Percentiles rank a stretch among this genome's conserved stretches.
Evolutionary conservation across 2,888 invertebrate genomes (phyloP).

Genomic region (Ischnura elegans): DNA sequence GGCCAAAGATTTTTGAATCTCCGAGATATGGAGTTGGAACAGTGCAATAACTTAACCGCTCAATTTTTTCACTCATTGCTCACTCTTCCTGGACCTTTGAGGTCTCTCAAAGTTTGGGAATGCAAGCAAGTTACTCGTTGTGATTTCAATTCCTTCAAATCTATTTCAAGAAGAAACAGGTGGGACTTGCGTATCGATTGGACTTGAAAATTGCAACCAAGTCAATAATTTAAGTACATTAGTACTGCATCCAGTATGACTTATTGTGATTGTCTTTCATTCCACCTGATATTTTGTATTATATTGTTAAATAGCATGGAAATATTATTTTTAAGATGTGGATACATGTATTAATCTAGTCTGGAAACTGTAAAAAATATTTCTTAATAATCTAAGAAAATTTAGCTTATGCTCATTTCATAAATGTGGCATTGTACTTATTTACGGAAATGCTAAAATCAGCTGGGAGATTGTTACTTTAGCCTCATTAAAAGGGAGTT

Average conservation of each 20-base stretch:
- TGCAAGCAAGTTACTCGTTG: constrained; percentile 39
- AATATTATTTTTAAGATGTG: neutral
- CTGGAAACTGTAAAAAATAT: neutral
- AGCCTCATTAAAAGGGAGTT: neutral
- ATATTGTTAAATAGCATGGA: neutral
- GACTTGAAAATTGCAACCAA: neutral
- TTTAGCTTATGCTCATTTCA: neutral
- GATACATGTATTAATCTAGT: neutral
- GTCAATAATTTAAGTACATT: neutral
- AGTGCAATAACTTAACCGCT: constrained; percentile 28
- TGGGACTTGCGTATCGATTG: constrained; percentile 54
- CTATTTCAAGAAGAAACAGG: neutral
- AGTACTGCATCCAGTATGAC: neutral
- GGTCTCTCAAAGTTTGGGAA: constrained; percentile 39
- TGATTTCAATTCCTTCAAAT: constrained; percentile 47
- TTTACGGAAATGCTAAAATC: neutral
- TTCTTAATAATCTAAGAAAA: neutral
- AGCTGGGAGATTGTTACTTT: neutral
- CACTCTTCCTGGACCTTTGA: constrained; percentile 33
- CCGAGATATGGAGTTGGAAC: constrained; percentile 22
- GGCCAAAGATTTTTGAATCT: constrained; percentile 46
- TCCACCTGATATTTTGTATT: neutral
- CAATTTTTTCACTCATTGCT: constrained; percentile 38
- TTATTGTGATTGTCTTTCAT: constrained; percentile 13
- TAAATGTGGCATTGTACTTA: neutral